Evolutionary conservation across 1,140 invertebrate species (phyloP).

Genomic region (Holcopasites calliopsidis): DNA sequence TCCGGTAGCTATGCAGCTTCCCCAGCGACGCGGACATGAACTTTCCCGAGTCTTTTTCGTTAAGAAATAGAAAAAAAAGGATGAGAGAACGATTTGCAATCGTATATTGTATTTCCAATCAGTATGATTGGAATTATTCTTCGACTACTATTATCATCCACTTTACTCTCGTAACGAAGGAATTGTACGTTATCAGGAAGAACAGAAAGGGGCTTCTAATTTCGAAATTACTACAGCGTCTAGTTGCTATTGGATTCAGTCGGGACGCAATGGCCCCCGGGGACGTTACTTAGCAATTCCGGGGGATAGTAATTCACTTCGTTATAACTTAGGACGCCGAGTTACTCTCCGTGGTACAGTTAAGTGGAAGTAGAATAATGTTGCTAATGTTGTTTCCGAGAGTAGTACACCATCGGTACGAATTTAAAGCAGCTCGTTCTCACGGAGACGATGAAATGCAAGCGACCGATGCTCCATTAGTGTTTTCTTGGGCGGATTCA

Average conservation of each 20-base stretch:
- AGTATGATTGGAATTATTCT: no score
- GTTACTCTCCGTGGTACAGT: conserved; percentile 19
- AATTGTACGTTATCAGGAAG: background rate
- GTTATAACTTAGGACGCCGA: conserved; percentile 38
- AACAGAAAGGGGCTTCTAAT: background rate
- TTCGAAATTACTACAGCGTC: background rate
- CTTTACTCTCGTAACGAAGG: background rate
- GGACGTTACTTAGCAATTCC: conserved; percentile 29
- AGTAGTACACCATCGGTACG: background rate
- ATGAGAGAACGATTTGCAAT: no score
- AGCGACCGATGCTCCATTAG: no score
- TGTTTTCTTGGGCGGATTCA: no score
- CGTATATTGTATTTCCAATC: no score
- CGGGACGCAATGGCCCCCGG: conserved; percentile 3
- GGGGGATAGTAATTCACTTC: conserved; percentile 50
- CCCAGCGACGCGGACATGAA: background rate
- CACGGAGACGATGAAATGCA: no score
- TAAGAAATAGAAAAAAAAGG: background rate
- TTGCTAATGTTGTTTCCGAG: conserved; percentile 36
- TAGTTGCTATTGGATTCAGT: background rate
- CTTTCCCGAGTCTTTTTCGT: background rate
- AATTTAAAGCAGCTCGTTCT: background rate
- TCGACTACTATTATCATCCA: no score
- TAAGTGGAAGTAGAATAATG: conserved; percentile 39
- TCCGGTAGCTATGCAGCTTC: background rate